A percentile compares a stretch with the other conserved stretches of the same genome.
Conservation (phyloP, 53 echinoderm and acorn worm genomes). For the Temnopleurus reevesii region DNA sequence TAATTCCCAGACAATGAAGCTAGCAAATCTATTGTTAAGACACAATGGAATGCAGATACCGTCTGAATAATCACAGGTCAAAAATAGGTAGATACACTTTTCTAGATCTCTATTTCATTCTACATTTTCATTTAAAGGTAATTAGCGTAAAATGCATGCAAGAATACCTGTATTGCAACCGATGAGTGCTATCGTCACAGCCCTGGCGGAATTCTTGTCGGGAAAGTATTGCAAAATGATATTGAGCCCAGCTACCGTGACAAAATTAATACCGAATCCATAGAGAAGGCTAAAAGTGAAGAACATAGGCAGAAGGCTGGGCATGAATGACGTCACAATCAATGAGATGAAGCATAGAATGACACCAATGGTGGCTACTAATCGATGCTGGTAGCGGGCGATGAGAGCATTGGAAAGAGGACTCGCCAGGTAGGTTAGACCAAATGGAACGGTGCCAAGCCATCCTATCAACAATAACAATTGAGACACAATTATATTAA, state of each 20-base stretch:
- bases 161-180: conserved; percentile 79
- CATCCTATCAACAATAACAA: conserved; percentile 61
- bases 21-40: no score
- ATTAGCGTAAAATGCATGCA: not conserved
- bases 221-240: conserved; percentile 77
- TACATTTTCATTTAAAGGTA: not conserved
- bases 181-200: conserved; percentile 67
- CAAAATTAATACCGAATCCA: conserved; percentile 75
- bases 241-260: conserved; percentile 68
- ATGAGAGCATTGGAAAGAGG: conserved; percentile 67
- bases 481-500: no score
- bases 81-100: not conserved
- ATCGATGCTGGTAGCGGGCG: conserved; percentile 65
- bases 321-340: conserved; percentile 83
- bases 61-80: not conserved
- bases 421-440: conserved; percentile 66
- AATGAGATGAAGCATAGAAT: conserved; percentile 62
- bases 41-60: not conserved
- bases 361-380: conserved; percentile 58
- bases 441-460: conserved; percentile 83
- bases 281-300: conserved; percentile 80
- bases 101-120: not conserved
- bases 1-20: no score
- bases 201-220: conserved; percentile 71
- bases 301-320: conserved; percentile 62